phyloP scores from a whole-genome alignment of 2,113 vertebrate species.

The Macrotus californicus region DNA sequence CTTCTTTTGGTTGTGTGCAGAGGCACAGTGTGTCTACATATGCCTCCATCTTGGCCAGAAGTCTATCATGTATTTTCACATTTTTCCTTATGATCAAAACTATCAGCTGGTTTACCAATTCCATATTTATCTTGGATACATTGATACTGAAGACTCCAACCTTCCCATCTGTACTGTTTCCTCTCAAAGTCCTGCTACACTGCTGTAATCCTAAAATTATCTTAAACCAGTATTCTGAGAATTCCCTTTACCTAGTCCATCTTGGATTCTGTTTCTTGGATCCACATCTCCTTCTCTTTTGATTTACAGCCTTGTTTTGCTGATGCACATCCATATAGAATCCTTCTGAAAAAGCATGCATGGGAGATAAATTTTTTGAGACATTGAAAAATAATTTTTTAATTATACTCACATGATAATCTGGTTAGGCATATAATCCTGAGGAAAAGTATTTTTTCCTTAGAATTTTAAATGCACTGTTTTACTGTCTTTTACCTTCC shows the following conservation, averaged over 20 bases:
- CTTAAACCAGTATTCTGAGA: neutral
- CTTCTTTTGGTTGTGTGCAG: no score
- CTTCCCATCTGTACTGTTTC: neutral
- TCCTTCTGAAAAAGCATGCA: neutral
- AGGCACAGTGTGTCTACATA: no score
- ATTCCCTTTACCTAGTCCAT: neutral
- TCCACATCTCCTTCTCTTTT: neutral
- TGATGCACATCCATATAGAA: neutral
- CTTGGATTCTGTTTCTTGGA: neutral
- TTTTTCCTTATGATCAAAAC: neutral
- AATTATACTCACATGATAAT: neutral
- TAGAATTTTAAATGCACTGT: neutral
- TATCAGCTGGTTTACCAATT: neutral
- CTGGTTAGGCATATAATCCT: neutral
- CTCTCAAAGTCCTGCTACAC: neutral
- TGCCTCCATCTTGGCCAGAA: no score
- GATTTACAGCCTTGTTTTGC: constrained; percentile 4
- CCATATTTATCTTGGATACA: neutral
- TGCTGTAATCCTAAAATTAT: neutral
- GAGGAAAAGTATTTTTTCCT: neutral
- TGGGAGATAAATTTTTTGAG: neutral
- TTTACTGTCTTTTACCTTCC: neutral
- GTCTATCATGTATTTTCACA: no score
- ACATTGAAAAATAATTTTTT: neutral
- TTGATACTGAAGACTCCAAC: neutral